Percentiles rank a stretch among this genome's conserved stretches.
Conservation (phyloP, 37 sponge, comb jelly and placozoan genomes). For the Theonella swinhoei region DNA sequence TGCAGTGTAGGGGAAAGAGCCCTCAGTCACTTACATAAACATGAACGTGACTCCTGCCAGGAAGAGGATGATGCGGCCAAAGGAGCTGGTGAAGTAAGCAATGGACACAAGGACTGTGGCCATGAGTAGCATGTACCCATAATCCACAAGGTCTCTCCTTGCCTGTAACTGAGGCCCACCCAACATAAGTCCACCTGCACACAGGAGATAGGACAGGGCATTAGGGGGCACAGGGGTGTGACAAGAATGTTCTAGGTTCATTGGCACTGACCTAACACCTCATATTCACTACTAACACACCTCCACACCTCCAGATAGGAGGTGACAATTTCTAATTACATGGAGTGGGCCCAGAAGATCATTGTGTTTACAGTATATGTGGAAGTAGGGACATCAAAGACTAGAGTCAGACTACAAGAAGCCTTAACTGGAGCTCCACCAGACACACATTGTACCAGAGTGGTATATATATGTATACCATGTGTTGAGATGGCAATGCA, state of each 20-base stretch:
- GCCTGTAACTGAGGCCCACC: background rate
- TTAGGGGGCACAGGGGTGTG: background rate
- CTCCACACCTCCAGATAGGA: background rate
- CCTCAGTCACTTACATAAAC: constrained; percentile 72
- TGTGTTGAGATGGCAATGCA: too few relatives aligned
- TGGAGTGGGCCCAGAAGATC: too few relatives aligned
- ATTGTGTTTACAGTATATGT: too few relatives aligned
- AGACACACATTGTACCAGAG: too few relatives aligned
- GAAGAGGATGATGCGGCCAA: constrained; percentile 67
- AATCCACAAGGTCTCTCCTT: constrained; percentile 68
- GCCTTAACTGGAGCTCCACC: too few relatives aligned
- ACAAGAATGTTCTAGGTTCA: background rate
- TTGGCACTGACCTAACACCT: background rate
- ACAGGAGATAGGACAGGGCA: constrained; percentile 39
- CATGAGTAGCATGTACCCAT: constrained; percentile 66
- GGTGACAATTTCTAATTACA: too few relatives aligned
- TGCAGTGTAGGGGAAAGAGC: constrained; percentile 4
- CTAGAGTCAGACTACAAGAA: too few relatives aligned
- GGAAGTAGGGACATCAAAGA: too few relatives aligned
- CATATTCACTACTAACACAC: background rate
- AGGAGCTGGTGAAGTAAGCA: constrained; percentile 69
- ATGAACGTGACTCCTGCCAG: constrained; percentile 56
- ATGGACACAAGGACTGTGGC: constrained; percentile 54
- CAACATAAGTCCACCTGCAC: constrained; percentile 34
- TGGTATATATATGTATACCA: too few relatives aligned